A percentile compares a stretch with the other conserved stretches of the same genome.
Conservation (phyloP, 2,888 invertebrate species). For the Unio pictorum region DNA sequence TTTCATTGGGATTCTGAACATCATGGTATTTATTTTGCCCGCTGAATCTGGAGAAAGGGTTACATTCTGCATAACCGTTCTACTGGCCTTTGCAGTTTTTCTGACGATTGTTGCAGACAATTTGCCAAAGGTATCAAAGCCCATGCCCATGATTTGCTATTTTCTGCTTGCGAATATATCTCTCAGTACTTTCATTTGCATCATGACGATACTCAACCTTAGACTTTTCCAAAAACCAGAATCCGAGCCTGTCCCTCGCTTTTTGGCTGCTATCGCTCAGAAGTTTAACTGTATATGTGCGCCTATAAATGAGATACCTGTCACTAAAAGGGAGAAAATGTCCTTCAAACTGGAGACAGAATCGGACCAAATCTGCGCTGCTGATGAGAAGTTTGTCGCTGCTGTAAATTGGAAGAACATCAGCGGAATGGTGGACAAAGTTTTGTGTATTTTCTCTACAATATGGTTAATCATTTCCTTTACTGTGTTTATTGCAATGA, state of each 20-base stretch:
- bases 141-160: conserved; percentile 20
- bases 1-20: conserved; percentile 23
- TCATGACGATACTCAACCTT: conserved; percentile 17
- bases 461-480: conserved; percentile 1
- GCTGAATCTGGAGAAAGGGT: conserved; percentile 26
- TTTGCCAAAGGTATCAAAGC: conserved; percentile 28
- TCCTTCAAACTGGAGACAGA: too few species aligned
- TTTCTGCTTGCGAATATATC: conserved; percentile 18
- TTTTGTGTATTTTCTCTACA: conserved; percentile 6
- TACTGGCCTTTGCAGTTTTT: conserved; percentile 32
- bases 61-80: conserved; percentile 25
- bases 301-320: not conserved
- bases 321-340: not conserved
- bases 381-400: not conserved
- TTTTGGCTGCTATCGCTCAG: not conserved
- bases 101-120: conserved; percentile 30
- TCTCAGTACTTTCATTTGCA: conserved; percentile 21
- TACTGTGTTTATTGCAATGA: conserved; percentile 4
- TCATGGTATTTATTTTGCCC: conserved; percentile 27
- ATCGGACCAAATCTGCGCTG: too few species aligned
- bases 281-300: conserved; percentile 2
- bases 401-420: conserved; percentile 17
- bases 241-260: conserved; percentile 4
- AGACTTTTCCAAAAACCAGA: conserved; percentile 6
- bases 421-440: conserved; percentile 10